A percentile compares a stretch with the other conserved stretches of the same genome.
These are phyloP conservation scores for Lasioglossum leucozonium DNA, from an alignment of 2,888 invertebrate species.

Conservation along the genomic window DNA sequence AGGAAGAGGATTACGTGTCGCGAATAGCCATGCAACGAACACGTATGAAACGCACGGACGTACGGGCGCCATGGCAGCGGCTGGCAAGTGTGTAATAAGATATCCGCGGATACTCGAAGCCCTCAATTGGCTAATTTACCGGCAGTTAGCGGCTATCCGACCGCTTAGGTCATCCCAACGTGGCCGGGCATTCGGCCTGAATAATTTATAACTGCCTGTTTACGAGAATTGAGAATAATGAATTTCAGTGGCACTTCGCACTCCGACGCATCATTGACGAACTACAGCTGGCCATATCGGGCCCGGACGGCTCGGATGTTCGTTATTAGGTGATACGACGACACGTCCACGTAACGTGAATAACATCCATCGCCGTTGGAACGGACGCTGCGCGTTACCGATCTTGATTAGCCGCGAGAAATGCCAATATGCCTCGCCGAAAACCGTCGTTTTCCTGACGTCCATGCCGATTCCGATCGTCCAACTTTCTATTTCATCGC, in stretches of 20 bases:
- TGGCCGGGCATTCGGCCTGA: slow-evolving; percentile 83
- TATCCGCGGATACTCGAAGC: slow-evolving; percentile 85
- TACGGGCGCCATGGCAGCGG: slow-evolving; percentile 79
- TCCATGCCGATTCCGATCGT: neutral
- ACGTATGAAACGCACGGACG: slow-evolving; percentile 74
- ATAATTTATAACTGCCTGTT: slow-evolving; percentile 85
- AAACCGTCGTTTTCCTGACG: neutral
- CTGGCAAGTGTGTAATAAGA: slow-evolving; percentile 84
- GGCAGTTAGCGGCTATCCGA: slow-evolving; percentile 84
- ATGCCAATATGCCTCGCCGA: slow-evolving; percentile 30
- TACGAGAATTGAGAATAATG: slow-evolving; percentile 85
- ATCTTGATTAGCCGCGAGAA: slow-evolving; percentile 30
- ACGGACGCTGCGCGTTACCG: slow-evolving; percentile 5
- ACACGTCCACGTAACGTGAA: slow-evolving; percentile 63
- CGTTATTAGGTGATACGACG: slow-evolving; percentile 69
- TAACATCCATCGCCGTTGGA: slow-evolving; percentile 64
- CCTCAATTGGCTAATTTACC: slow-evolving; percentile 85
- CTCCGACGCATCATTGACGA: slow-evolving; percentile 77
- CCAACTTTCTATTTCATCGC: neutral
- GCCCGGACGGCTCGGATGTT: slow-evolving; percentile 69
- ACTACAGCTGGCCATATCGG: slow-evolving; percentile 67
- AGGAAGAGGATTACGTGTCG: slow-evolving; percentile 76
- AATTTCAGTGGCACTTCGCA: slow-evolving; percentile 80
- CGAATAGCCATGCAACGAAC: slow-evolving; percentile 54
- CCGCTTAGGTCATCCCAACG: slow-evolving; percentile 84